phyloP scores from a whole-genome alignment of 92 coral and sea anemone genomes.

The Micromussa lordhowensis region DNA sequence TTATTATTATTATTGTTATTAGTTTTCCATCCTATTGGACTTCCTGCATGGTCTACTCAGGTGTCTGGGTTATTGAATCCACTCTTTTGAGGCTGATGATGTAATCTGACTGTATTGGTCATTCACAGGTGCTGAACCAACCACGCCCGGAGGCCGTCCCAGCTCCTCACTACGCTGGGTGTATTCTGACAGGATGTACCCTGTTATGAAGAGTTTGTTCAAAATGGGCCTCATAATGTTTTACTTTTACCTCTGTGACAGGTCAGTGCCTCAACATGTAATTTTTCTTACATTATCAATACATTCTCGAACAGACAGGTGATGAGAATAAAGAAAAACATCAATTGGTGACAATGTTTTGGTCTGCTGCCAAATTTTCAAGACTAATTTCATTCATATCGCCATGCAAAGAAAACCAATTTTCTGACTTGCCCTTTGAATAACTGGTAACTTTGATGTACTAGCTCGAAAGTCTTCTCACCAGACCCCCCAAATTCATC shows the following conservation, averaged over 20 bases:
- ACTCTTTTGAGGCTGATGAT: no score
- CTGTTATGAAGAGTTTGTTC: constrained; percentile 89
- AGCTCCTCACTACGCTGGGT: constrained; percentile 95
- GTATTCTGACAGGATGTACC: constrained; percentile 88
- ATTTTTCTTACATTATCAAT: background rate
- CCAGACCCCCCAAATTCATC: no score
- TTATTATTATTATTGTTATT: no score
- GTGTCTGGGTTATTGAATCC: no score
- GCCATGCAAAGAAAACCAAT: no score
- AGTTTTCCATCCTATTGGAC: no score
- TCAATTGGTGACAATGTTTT: background rate
- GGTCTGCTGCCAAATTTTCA: background rate
- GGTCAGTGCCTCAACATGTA: constrained; percentile 49
- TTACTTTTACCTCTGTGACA: constrained; percentile 92
- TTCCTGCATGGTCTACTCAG: no score
- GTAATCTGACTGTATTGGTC: background rate
- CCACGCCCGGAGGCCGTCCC: constrained; percentile 76
- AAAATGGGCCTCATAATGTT: constrained; percentile 90
- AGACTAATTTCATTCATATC: no score
- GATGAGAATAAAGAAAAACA: background rate
- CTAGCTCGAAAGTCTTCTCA: no score
- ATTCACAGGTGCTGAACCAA: constrained; percentile 74
- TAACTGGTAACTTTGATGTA: no score
- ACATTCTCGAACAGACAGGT: background rate
- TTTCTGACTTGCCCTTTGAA: no score